These are phyloP conservation scores for Oligia fasciuncula DNA, from an alignment of 2,888 invertebrate genomes.

Conservation along the genomic window DNA sequence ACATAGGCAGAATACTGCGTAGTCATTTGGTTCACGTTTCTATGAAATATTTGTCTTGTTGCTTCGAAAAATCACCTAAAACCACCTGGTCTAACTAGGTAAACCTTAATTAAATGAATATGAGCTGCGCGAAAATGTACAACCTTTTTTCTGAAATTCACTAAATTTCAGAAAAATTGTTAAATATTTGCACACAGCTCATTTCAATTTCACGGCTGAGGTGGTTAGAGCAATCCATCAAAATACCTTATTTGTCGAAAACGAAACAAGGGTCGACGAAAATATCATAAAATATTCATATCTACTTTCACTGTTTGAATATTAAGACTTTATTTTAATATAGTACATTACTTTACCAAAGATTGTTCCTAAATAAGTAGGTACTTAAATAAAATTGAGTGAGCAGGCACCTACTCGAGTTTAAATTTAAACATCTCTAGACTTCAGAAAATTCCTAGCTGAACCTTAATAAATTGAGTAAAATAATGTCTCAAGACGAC, in stretches of 20 bases:
- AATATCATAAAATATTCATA: conserved; percentile 53
- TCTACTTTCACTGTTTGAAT: conserved; percentile 42
- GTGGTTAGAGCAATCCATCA: conserved; percentile 51
- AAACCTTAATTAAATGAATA: conserved; percentile 6
- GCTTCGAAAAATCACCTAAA: not conserved
- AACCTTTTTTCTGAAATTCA: not conserved
- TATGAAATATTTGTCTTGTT: conserved; percentile 3
- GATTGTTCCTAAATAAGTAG: conserved; percentile 13
- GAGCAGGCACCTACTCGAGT: conserved; percentile 10
- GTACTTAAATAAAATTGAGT: conserved; percentile 13
- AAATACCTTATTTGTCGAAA: conserved; percentile 57
- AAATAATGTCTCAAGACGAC: conserved; percentile 31
- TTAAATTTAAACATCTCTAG: conserved; percentile 26
- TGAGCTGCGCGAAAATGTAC: too few species aligned
- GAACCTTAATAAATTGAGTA: conserved; percentile 35
- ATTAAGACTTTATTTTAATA: conserved; percentile 42
- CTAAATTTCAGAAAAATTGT: not conserved
- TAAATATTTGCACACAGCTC: conserved; percentile 28
- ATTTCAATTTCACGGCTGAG: conserved; percentile 52
- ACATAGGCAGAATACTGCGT: not conserved
- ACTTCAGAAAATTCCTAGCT: conserved; percentile 9
- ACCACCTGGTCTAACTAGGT: too few species aligned
- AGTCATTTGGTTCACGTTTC: conserved; percentile 2
- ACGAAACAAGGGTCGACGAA: conserved; percentile 54
- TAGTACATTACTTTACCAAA: not conserved